These are phyloP conservation scores for Ceratosolen solmsi DNA, from an alignment of 1,140 invertebrate species.

Conservation along the genomic window DNA sequence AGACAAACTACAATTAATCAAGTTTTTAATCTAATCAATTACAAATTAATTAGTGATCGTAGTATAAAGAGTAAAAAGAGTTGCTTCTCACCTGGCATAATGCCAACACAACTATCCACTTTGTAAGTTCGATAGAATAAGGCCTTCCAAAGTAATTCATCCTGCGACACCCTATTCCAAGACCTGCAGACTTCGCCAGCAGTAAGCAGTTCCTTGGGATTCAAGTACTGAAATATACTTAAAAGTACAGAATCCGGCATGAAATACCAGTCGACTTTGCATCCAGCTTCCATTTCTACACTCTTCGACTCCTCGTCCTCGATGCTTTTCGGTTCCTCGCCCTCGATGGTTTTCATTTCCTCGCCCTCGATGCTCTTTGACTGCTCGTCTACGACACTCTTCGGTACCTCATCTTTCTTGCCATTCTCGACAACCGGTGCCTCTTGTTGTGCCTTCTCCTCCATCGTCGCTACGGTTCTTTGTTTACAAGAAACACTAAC, in stretches of 20 bases:
- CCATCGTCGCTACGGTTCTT: too few species aligned
- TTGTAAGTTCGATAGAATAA: conserved; percentile 80
- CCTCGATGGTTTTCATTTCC: neutral
- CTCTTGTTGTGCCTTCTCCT: neutral
- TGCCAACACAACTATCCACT: conserved; percentile 77
- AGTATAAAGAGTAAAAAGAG: neutral
- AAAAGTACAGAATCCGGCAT: conserved; percentile 81
- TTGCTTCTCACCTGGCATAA: conserved; percentile 76
- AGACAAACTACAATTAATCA: too few species aligned
- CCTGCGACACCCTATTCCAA: conserved; percentile 78
- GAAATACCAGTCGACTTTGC: conserved; percentile 73
- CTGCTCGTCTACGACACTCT: neutral
- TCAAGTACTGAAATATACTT: conserved; percentile 79
- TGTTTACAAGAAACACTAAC: too few species aligned
- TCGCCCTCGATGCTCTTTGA: neutral
- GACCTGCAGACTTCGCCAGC: conserved; percentile 76
- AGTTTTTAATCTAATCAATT: too few species aligned
- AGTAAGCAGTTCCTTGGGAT: conserved; percentile 75
- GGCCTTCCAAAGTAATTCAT: conserved; percentile 82
- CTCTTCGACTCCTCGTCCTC: neutral
- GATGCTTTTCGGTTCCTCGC: neutral
- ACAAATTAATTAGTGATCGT: conserved; percentile 14
- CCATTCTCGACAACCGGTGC: neutral
- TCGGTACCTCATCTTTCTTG: neutral
- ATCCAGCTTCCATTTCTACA: neutral